These are phyloP conservation scores for Prenolepis imparis DNA, from an alignment of 2,888 invertebrate genomes.

Conservation along the genomic window DNA sequence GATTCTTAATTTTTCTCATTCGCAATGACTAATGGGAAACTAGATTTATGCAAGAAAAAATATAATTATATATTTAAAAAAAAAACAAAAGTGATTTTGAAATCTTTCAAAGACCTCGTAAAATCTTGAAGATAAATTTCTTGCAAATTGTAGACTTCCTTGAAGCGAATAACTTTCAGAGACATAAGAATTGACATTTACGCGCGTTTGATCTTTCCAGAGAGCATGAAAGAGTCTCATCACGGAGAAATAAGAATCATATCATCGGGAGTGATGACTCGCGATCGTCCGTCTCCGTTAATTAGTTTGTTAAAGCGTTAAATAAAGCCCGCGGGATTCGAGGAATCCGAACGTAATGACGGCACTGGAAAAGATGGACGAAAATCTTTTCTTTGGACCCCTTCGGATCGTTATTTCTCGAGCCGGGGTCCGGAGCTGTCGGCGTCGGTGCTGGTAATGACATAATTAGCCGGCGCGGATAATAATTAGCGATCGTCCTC, in stretches of 20 bases:
- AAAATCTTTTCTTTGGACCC: slow-evolving; percentile 57
- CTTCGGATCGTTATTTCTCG: slow-evolving; percentile 67
- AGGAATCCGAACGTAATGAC: slow-evolving; percentile 36
- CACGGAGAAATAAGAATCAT: not conserved
- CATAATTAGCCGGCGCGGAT: slow-evolving; percentile 80
- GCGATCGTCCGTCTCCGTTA: slow-evolving; percentile 19
- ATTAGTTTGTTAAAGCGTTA: slow-evolving; percentile 49
- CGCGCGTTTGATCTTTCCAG: not conserved
- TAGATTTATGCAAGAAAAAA: not conserved
- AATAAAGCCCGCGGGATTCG: slow-evolving; percentile 39
- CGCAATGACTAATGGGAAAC: not conserved
- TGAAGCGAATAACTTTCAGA: not conserved
- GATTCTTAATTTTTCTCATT: slow-evolving; percentile 2
- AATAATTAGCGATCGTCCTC: slow-evolving; percentile 78
- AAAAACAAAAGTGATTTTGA: not conserved
- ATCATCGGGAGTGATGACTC: not conserved
- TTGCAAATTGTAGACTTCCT: not conserved
- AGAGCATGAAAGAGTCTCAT: not conserved
- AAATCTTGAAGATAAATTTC: not conserved
- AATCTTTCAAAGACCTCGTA: not conserved
- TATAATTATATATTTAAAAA: not conserved
- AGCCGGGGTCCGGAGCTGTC: slow-evolving; percentile 51
- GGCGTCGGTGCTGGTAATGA: slow-evolving; percentile 79
- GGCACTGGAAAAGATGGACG: slow-evolving; percentile 49
- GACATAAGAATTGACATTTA: not conserved